These are phyloP conservation scores for Lasioglossum lativentre DNA, from an alignment of 2,888 invertebrate genomes.

Conservation along the genomic window DNA sequence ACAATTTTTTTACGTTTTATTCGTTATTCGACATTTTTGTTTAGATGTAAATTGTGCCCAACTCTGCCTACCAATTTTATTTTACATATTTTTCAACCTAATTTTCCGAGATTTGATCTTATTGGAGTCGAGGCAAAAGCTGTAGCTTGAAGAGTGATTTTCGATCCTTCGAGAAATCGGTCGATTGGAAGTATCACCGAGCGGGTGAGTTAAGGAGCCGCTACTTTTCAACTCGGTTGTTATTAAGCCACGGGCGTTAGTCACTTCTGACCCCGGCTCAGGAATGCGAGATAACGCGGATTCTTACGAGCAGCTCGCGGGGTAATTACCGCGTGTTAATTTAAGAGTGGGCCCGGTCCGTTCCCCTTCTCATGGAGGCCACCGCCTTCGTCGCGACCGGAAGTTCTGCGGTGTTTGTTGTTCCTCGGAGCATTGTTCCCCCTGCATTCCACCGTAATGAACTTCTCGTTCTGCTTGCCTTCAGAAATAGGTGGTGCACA, in stretches of 20 bases:
- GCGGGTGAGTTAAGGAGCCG: constrained; percentile 20
- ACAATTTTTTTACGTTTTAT: too few species aligned
- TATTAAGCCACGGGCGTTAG: constrained; percentile 45
- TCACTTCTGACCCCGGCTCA: constrained; percentile 41
- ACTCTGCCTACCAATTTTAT: too few species aligned
- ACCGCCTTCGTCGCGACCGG: constrained; percentile 60
- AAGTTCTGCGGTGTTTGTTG: constrained; percentile 55
- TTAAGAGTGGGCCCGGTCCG: constrained; percentile 70
- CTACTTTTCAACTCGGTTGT: constrained; percentile 7
- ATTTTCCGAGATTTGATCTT: too few species aligned
- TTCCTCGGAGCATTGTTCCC: constrained; percentile 65
- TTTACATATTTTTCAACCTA: neutral
- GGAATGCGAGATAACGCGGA: constrained; percentile 73
- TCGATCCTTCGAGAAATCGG: neutral
- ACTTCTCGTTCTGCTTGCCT: constrained; percentile 37
- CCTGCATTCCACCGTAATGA: constrained; percentile 63
- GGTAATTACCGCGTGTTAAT: constrained; percentile 76
- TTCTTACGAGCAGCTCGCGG: constrained; percentile 51
- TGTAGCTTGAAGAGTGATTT: neutral
- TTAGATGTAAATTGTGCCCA: too few species aligned
- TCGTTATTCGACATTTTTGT: too few species aligned
- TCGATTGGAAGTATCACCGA: neutral
- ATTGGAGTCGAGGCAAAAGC: neutral
- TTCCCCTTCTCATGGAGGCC: constrained; percentile 61
- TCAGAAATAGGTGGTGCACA: constrained; percentile 36